Evolutionary conservation across 1,140 invertebrate genomes (phyloP), one percentile per base, ranked within the genome.

Genomic region (Pristionchus pacificus): DNA sequence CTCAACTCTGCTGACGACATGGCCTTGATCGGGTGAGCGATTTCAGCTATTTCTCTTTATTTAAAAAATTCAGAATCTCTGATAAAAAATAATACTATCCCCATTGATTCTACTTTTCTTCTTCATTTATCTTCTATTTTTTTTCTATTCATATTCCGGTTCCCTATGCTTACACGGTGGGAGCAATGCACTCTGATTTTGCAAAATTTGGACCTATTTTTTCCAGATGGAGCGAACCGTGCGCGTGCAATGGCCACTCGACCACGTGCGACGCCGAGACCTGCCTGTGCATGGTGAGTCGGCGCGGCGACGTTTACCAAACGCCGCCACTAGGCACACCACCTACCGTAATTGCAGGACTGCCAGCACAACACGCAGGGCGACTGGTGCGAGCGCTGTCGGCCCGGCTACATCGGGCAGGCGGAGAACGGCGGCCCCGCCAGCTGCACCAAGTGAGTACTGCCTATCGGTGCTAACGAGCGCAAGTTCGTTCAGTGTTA

Each of bases 321-420:
- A 65, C 0, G 30, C 29, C n/a, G n/a, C n/a, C n/a, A n/a, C n/a
- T n/a, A n/a, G n/a, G n/a, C n/a, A n/a, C n/a, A n/a, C 38, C 6
- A 49, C 19, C 6, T 10, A 49, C 19, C 38, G 38, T 10, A 10
- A 49, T 49, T 49, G 6, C 80, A 95, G 92, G 89, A 93, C 81
- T 97, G 94, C 81, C 83, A 87, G 1, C 87, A 90, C 15, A 91
- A 93, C 79, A 94, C 93, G 0, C 88, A 89, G 0, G 93, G 96
- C 2, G 89, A 90, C 61, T 89, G 91, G 82, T 99, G 96, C 86
- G 92, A 98, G 85, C 84, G 89, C 14, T 98, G 95, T 84, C 88
- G 89, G 79, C 85, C 90, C 61, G 92, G 92, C 13, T 97, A 88
- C 78, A 84, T 81, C 84, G 93, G 95, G 1, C 90, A 96, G 86